Evolutionary conservation across 2,797 vertebrate species (phyloP), one percentile per base, ranked within the genome.

Genomic region (Miichthys miiuy): DNA sequence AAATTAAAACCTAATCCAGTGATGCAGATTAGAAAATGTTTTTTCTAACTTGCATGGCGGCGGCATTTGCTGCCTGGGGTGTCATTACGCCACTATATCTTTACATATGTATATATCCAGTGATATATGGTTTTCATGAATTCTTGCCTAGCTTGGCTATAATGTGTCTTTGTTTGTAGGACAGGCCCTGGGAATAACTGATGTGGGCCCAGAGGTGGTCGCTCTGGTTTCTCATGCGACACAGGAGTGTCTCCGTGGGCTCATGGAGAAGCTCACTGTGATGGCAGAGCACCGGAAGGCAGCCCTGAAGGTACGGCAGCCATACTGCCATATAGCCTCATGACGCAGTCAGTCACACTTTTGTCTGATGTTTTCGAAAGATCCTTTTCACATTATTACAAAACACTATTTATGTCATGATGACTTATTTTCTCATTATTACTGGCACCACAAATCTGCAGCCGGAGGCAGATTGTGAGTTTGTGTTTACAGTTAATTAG

Each of bases 191-290:
- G 97, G 96, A 87, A 94, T 99, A 85, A 96, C 91, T 2, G 97
- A 98, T 84, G 94, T 98, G 75, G 95, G 93, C 88, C 96, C 97
- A 80, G 97, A 99, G 84, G 97, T 97, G 90, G 94, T 97, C 79
- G 95, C 93, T 87, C 94, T 98, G 93, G 94, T 99, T 81, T 99
- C 98, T 90, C 95, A 96, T 10, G 97, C 97, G 68, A 97, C 97
- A 38, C 96, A 97, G 92, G 95, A 98, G 84, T 95, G 92, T 91
- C 96, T 99, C 81, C 93, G 96, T 82, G 95, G 94, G 70, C 95
- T 99, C 64, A 88, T 99, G 82, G 96, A 97, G 92, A 99, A 96
- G 86, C 93, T 99, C 63, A 94, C 95, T 14, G 75, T 95, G 83
- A 93, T 96, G 87, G 97, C 97, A 84, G 96, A 91, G 67, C 97